Evolutionary conservation across 1,140 invertebrate species (phyloP).

Genomic region (Drosophila ficusphila): DNA sequence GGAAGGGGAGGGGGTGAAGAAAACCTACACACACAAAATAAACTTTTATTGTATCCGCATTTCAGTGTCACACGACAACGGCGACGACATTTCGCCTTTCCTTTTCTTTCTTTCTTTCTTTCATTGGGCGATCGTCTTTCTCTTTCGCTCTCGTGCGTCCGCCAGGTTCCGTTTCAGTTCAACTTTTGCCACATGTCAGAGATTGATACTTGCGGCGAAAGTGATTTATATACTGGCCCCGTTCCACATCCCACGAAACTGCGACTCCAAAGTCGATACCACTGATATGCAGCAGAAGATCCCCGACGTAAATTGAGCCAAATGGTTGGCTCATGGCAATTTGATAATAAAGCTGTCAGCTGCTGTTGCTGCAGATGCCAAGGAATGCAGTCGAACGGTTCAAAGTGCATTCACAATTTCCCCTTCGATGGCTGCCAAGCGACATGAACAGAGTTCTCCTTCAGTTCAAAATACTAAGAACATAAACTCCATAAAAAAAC

Average conservation of each 20-base stretch:
- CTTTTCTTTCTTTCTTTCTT: constrained; percentile 30
- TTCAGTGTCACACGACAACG: constrained; percentile 69
- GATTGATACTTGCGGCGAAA: constrained; percentile 80
- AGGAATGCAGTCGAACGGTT: constrained; percentile 21
- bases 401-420: constrained; percentile 58
- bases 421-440: constrained; percentile 46
- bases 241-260: background rate
- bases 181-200: constrained; percentile 69
- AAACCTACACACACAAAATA: constrained; percentile 35
- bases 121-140: constrained; percentile 12
- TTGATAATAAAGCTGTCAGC: constrained; percentile 74
- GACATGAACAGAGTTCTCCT: constrained; percentile 53
- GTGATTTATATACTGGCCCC: constrained; percentile 74
- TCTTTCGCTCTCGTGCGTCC: constrained; percentile 5
- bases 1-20: background rate
- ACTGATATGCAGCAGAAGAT: constrained; percentile 41
- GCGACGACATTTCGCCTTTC: constrained; percentile 53
- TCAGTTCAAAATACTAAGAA: background rate
- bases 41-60: constrained; percentile 82
- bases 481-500: background rate
- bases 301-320: constrained; percentile 74
- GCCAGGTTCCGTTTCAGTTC: constrained; percentile 53
- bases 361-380: constrained; percentile 25
- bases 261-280: constrained; percentile 1
- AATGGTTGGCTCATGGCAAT: constrained; percentile 76